These are phyloP conservation scores for Phengaris alcon DNA, from an alignment of 2,888 invertebrate genomes.

Conservation along the genomic window DNA sequence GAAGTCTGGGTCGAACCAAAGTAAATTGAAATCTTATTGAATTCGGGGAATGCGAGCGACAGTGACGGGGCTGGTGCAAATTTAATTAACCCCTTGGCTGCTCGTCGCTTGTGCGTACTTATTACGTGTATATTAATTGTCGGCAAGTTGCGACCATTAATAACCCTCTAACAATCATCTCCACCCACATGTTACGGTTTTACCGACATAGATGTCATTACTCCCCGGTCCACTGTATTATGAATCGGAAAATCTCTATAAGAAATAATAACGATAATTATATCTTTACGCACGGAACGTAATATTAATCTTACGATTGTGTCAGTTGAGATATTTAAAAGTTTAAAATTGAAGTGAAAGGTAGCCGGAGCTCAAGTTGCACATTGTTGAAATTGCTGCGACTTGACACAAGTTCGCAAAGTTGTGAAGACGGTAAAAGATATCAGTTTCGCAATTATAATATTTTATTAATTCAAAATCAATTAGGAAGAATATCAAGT, in stretches of 20 bases:
- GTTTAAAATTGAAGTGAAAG: conserved; percentile 59
- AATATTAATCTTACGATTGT: conserved; percentile 24
- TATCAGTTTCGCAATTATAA: conserved; percentile 37
- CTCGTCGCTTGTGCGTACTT: conserved; percentile 60
- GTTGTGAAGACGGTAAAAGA: conserved; percentile 61
- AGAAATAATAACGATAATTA: not conserved
- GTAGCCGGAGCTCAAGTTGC: conserved; percentile 51
- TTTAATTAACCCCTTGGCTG: conserved; percentile 77
- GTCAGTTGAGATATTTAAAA: conserved; percentile 43
- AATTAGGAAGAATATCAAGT: no score
- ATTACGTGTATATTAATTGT: conserved; percentile 37
- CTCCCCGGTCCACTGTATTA: no score
- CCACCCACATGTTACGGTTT: not conserved
- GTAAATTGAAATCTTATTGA: conserved; percentile 79
- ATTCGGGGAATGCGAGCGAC: conserved; percentile 74
- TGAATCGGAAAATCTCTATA: no score
- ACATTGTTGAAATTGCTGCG: conserved; percentile 72
- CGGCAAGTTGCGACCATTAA: conserved; percentile 33
- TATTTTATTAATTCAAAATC: no score
- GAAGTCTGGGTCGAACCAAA: conserved; percentile 63
- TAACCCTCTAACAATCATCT: not conserved
- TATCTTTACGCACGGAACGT: not conserved
- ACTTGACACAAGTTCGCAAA: conserved; percentile 63
- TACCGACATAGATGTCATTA: no score
- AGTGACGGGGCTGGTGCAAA: conserved; percentile 74